Conservation (phyloP, 2,888 invertebrate species). For the Acronicta leporina region DNA sequence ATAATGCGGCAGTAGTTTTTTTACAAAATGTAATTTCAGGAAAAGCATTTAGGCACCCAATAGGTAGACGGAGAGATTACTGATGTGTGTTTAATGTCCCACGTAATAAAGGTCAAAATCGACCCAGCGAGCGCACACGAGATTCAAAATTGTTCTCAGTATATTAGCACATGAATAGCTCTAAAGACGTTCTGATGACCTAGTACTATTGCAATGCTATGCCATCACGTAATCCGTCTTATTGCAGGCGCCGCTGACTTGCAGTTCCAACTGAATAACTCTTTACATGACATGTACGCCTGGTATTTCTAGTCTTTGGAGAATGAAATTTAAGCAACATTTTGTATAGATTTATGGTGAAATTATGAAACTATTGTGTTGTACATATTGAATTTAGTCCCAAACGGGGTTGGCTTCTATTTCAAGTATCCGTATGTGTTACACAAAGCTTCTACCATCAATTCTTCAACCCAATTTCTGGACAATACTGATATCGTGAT, state of each 20-base stretch:
- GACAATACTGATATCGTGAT: too few relatives aligned
- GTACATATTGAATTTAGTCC: too few relatives aligned
- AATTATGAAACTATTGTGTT: too few relatives aligned
- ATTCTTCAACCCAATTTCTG: too few relatives aligned
- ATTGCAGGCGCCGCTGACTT: conserved; percentile 40
- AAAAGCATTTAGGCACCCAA: not conserved
- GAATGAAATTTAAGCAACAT: not conserved
- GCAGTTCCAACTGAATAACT: conserved; percentile 38
- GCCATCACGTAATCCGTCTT: conserved; percentile 41
- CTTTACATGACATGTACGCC: conserved; percentile 32
- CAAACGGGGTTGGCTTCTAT: too few relatives aligned
- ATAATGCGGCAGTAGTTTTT: too few relatives aligned
- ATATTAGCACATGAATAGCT: conserved; percentile 13
- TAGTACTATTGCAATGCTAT: conserved; percentile 30
- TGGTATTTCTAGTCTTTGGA: conserved; percentile 23
- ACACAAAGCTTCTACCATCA: too few relatives aligned
- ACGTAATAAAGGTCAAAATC: not conserved
- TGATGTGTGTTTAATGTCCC: too few relatives aligned
- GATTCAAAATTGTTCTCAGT: not conserved
- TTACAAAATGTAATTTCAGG: not conserved
- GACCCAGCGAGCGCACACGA: not conserved
- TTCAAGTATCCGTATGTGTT: too few relatives aligned
- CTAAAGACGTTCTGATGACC: conserved; percentile 24
- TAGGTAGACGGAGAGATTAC: not conserved
- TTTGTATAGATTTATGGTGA: too few relatives aligned